These are phyloP conservation scores for Aurelia aurita complex sp. Pacific DNA, from an alignment of 30 jellyfish, hydroid and myxozoan genomes.

Conservation along the genomic window DNA sequence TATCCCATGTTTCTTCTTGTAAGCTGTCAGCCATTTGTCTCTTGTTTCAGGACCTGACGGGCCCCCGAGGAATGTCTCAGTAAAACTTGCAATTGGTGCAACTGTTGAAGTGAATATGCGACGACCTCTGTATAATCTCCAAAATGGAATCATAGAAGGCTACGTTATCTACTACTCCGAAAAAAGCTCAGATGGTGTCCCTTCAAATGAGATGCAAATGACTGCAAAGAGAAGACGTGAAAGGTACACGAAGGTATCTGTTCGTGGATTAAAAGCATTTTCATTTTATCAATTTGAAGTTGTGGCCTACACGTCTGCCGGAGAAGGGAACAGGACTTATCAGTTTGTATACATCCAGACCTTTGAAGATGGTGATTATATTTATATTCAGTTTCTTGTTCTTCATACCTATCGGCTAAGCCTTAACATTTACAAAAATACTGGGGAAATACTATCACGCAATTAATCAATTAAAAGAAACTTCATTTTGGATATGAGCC, in stretches of 20 bases:
- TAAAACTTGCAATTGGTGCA: not conserved
- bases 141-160: conserved; percentile 65
- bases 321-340: conserved; percentile 22
- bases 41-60: conserved; percentile 67
- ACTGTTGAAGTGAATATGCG: conserved; percentile 15
- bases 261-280: conserved; percentile 26
- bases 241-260: not conserved
- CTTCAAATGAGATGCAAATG: not conserved
- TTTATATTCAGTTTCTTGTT: too few relatives aligned
- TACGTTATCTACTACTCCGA: conserved; percentile 29
- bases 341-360: conserved; percentile 11
- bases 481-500: too few relatives aligned
- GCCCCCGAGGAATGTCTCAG: conserved; percentile 54
- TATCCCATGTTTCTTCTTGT: not conserved
- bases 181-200: not conserved
- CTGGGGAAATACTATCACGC: too few relatives aligned
- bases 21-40: not conserved
- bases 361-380: conserved; percentile 42
- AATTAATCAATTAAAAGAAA: too few relatives aligned
- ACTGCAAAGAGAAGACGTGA: conserved; percentile 1
- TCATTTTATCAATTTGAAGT: conserved; percentile 41
- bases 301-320: conserved; percentile 44
- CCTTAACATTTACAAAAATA: too few relatives aligned
- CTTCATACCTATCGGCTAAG: too few relatives aligned
- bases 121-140: conserved; percentile 18